A percentile compares a stretch with the other conserved stretches of the same genome.
phyloP scores from a whole-genome alignment of 2,113 vertebrate species.

The Myotis brandtii region DNA sequence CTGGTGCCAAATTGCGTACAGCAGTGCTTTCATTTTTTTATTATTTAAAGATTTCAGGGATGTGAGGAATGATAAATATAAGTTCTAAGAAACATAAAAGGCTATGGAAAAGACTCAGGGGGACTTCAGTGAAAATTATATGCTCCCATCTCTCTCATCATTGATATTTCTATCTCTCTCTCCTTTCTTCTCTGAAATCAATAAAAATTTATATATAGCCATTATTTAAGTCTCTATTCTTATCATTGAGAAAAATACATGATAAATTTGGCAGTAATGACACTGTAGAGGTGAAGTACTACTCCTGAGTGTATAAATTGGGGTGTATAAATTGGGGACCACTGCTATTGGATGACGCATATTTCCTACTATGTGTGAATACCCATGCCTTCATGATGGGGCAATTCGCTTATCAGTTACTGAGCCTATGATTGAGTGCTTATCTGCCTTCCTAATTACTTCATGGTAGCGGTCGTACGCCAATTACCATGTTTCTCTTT shows the following conservation, averaged over 20 bases:
- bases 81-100: constrained; percentile 63
- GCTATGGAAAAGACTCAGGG: constrained; percentile 47
- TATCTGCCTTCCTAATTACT: constrained; percentile 44
- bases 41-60: constrained; percentile 58
- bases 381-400: background rate
- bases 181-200: too few relatives aligned
- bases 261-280: constrained; percentile 45
- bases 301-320: constrained; percentile 34
- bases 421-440: constrained; percentile 7
- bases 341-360: constrained; percentile 36
- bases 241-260: constrained; percentile 54
- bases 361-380: constrained; percentile 11
- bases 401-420: background rate
- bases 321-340: constrained; percentile 30
- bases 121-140: constrained; percentile 37
- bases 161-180: too few relatives aligned
- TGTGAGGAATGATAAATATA: constrained; percentile 64
- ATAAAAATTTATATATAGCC: too few relatives aligned
- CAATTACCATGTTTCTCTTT: too few relatives aligned
- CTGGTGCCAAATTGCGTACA: constrained; percentile 13
- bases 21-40: constrained; percentile 59
- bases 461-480: too few relatives aligned
- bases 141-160: background rate
- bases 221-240: constrained; percentile 56
- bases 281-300: constrained; percentile 9